Evolutionary conservation across 2,888 invertebrate genomes (phyloP).

Genomic region (Ichneumoninae sp.): DNA sequence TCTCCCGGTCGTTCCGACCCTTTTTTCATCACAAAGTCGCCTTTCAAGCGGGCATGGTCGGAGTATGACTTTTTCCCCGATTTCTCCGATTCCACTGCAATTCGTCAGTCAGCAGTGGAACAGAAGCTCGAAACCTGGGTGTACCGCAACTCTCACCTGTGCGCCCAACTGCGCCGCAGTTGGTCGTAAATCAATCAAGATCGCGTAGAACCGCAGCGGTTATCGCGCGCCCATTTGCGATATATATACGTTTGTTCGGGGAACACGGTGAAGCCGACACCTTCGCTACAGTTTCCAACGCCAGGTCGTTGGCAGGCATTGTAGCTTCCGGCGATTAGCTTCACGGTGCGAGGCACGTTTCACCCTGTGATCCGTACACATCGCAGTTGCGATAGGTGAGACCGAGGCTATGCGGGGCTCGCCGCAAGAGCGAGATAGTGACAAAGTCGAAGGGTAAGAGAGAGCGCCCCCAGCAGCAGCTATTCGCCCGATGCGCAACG

Average conservation of each 20-base stretch:
- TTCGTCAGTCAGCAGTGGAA: conserved; percentile 34
- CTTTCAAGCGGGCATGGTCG: neutral
- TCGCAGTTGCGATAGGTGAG: conserved; percentile 57
- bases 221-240: conserved; percentile 54
- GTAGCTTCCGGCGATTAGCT: conserved; percentile 7
- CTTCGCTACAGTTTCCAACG: neutral
- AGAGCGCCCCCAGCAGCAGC: conserved; percentile 44
- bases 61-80: conserved; percentile 18
- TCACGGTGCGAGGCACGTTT: conserved; percentile 17
- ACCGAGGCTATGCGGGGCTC: conserved; percentile 17
- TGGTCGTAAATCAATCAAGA: conserved; percentile 69
- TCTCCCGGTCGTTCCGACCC: conserved; percentile 1
- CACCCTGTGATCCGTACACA: conserved; percentile 22
- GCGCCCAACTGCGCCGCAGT: conserved; percentile 56
- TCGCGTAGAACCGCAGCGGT: conserved; percentile 57
- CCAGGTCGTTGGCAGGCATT: neutral
- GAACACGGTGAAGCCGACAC: conserved; percentile 10
- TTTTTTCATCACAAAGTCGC: conserved; percentile 1
- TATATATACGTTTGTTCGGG: neutral
- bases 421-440: conserved; percentile 45
- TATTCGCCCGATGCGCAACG: conserved; percentile 50
- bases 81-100: conserved; percentile 30
- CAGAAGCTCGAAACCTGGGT: conserved; percentile 16
- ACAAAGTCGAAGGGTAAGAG: conserved; percentile 35
- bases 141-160: conserved; percentile 68